phyloP scores from a whole-genome alignment of 2,113 vertebrate genomes.

The Heterochromis multidens region DNA sequence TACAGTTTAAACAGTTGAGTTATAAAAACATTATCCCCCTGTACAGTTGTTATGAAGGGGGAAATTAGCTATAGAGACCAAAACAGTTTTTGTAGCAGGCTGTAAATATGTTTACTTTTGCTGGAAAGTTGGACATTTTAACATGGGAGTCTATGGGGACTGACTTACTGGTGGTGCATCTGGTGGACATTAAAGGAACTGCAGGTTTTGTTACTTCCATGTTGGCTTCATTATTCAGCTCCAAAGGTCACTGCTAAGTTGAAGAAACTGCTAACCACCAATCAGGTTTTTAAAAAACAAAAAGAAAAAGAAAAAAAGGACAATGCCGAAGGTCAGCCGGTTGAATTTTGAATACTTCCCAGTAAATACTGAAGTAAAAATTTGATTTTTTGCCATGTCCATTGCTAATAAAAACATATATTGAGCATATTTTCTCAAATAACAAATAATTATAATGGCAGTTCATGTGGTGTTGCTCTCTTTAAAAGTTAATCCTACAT shows the following conservation, averaged over 20 bases:
- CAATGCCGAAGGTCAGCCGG: too few species aligned
- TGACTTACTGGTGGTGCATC: not conserved
- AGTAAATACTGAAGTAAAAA: too few species aligned
- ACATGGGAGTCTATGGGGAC: not conserved
- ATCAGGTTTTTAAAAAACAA: too few species aligned
- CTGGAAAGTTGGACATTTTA: accelerated
- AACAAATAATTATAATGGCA: not conserved
- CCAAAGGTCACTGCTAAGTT: not conserved
- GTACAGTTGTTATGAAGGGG: not conserved
- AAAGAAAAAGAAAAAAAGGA: too few species aligned
- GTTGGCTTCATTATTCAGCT: not conserved
- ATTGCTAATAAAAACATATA: not conserved
- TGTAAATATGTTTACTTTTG: not conserved
- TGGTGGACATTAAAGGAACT: not conserved
- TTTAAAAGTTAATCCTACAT: not conserved
- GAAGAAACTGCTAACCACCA: not conserved
- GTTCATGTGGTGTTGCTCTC: not conserved
- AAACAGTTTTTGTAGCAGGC: too few species aligned
- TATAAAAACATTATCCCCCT: not conserved
- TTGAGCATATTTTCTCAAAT: not conserved
- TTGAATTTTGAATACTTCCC: not conserved
- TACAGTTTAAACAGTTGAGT: not conserved
- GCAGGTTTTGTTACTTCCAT: not conserved
- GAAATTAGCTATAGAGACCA: too few species aligned
- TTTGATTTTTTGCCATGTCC: not conserved